Conservation (phyloP, 1,140 invertebrate species). For the Halictus rubicundus region DNA sequence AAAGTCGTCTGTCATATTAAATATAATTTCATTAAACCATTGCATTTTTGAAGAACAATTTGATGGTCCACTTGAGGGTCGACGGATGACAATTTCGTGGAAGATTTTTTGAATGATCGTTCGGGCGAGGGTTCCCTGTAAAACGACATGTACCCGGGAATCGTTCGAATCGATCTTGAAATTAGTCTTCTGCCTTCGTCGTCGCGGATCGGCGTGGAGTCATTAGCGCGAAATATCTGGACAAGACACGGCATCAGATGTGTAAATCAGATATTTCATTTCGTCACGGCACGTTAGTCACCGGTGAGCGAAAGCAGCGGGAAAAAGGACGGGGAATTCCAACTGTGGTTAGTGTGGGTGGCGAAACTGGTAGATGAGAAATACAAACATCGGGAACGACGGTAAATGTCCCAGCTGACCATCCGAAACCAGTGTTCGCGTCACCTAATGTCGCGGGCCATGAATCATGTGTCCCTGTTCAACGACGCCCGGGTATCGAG, state of each 20-base stretch:
- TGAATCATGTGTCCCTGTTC: slow-evolving; percentile 25
- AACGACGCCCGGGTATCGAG: not conserved
- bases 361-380: slow-evolving; percentile 76
- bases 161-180: not conserved
- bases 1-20: too few species aligned
- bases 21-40: too few species aligned
- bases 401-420: slow-evolving; percentile 47
- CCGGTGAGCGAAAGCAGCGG: slow-evolving; percentile 25
- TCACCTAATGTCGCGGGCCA: slow-evolving; percentile 29
- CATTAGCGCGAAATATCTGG: slow-evolving; percentile 36
- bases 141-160: not conserved
- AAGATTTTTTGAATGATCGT: too few species aligned
- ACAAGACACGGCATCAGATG: slow-evolving; percentile 38
- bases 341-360: slow-evolving; percentile 64
- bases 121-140: not conserved
- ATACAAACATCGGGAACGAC: slow-evolving; percentile 71
- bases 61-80: too few species aligned
- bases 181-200: slow-evolving; percentile 8
- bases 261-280: slow-evolving; percentile 69
- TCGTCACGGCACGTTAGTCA: slow-evolving; percentile 60
- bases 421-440: slow-evolving; percentile 40
- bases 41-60: too few species aligned
- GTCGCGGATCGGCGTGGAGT: not conserved
- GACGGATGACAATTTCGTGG: too few species aligned
- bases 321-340: slow-evolving; percentile 28